phyloP scores from a whole-genome alignment of 1,140 invertebrate genomes.

The Heliothis virescens region DNA sequence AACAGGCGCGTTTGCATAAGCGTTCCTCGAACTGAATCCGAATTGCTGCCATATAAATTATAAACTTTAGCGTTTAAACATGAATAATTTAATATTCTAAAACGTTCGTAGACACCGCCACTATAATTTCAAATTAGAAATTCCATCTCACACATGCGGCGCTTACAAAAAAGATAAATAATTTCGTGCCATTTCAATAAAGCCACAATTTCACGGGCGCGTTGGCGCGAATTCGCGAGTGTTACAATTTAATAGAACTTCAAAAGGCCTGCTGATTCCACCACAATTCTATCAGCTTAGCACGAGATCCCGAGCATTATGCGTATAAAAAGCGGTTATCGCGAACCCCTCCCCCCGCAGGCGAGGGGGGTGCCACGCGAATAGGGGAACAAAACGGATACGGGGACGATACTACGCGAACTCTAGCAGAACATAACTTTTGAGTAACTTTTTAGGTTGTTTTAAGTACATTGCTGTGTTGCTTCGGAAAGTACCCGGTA shows the following conservation, averaged over 20 bases:
- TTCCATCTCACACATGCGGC: constrained; percentile 45
- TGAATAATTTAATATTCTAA: constrained; percentile 40
- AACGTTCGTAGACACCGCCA: constrained; percentile 11
- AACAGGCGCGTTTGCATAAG: constrained; percentile 7
- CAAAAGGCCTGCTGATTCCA: constrained; percentile 83
- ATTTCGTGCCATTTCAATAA: constrained; percentile 80
- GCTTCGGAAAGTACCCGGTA: constrained; percentile 41
- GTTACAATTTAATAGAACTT: constrained; percentile 85
- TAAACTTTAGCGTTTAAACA: constrained; percentile 21
- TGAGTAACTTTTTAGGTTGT: constrained; percentile 59
- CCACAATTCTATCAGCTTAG: constrained; percentile 86
- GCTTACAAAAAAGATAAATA: constrained; percentile 65
- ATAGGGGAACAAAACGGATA: constrained; percentile 51
- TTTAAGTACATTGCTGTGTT: constrained; percentile 62
- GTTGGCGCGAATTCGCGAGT: constrained; percentile 80
- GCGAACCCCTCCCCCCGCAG: constrained; percentile 54
- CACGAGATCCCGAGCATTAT: constrained; percentile 81
- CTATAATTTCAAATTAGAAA: constrained; percentile 47
- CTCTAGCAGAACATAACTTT: constrained; percentile 55
- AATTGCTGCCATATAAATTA: constrained; percentile 41
- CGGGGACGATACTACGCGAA: constrained; percentile 52
- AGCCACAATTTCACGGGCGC: constrained; percentile 83
- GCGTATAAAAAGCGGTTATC: constrained; percentile 85
- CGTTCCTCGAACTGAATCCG: constrained; percentile 34
- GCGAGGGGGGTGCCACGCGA: constrained; percentile 46